Conservation (phyloP, 2,113 vertebrate genomes). For the Bubo bubo region DNA sequence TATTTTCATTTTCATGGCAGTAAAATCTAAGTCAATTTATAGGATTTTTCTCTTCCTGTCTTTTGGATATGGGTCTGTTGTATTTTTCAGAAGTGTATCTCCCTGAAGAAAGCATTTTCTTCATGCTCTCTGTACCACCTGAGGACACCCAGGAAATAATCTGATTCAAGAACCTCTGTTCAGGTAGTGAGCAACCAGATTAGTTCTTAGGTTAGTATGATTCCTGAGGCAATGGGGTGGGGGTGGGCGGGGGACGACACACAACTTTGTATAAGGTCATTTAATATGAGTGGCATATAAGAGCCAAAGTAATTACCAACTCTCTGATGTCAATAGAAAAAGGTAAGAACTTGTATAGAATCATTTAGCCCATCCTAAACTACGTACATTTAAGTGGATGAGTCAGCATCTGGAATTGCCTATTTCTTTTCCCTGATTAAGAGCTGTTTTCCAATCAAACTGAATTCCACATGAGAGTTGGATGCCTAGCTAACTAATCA, state of each 20-base stretch:
- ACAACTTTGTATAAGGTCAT: neutral
- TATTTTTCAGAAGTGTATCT: neutral
- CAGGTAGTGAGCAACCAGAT: neutral
- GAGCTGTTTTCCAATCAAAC: neutral
- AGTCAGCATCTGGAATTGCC: neutral
- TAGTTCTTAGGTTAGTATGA: neutral
- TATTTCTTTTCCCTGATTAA: neutral
- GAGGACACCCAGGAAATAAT: neutral
- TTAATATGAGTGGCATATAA: neutral
- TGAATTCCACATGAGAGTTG: neutral
- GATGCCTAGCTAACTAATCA: neutral
- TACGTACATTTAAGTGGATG: neutral
- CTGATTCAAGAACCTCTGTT: neutral
- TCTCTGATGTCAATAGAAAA: neutral
- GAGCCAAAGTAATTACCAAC: neutral
- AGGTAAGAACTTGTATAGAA: neutral
- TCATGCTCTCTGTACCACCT: neutral
- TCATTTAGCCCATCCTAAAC: neutral
- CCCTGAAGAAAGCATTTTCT: neutral
- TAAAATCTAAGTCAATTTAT: neutral
- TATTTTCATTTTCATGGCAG: neutral
- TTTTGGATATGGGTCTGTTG: neutral
- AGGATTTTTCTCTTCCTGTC: neutral
- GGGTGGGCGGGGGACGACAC: too few species aligned
- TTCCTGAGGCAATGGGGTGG: neutral